Percentiles rank a stretch among this genome's conserved stretches.
Conservation (phyloP, 92 coral and sea anemone species). For the Isaurus tuberculatus region DNA sequence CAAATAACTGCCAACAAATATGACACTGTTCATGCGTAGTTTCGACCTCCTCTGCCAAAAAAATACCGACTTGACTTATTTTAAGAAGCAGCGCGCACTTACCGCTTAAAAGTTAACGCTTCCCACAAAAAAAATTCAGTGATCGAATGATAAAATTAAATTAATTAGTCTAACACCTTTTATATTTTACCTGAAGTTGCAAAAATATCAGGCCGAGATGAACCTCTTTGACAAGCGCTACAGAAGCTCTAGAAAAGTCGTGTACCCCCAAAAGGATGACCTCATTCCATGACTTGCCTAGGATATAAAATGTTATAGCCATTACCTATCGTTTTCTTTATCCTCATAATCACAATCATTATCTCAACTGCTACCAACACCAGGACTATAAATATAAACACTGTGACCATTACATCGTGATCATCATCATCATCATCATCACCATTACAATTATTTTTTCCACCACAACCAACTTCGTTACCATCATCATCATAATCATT, state of each 20-base stretch:
- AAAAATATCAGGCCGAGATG: conserved; percentile 92
- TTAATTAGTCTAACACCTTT: too few species aligned
- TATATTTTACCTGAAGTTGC: conserved; percentile 75
- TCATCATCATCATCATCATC: neutral
- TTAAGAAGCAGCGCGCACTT: too few species aligned
- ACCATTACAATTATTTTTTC: neutral
- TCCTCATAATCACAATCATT: neutral
- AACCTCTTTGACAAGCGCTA: conserved; percentile 91
- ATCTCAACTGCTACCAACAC: neutral
- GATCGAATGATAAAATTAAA: too few species aligned
- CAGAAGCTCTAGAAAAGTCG: conserved; percentile 86
- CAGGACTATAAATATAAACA: neutral
- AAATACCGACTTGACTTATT: too few species aligned
- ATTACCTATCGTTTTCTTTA: neutral
- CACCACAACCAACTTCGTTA: neutral
- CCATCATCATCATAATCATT: neutral
- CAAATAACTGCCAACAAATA: too few species aligned
- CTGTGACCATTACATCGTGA: neutral
- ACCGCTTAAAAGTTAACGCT: too few species aligned
- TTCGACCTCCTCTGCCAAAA: too few species aligned
- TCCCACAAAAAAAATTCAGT: too few species aligned
- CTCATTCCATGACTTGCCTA: conserved; percentile 75
- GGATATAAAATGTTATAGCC: neutral
- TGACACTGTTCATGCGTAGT: too few species aligned
- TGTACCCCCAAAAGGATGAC: conserved; percentile 68